Percentiles rank a stretch among this genome's conserved stretches.
Evolutionary conservation across 1,140 invertebrate genomes (phyloP).

Genomic region (Hycleus cichorii): DNA sequence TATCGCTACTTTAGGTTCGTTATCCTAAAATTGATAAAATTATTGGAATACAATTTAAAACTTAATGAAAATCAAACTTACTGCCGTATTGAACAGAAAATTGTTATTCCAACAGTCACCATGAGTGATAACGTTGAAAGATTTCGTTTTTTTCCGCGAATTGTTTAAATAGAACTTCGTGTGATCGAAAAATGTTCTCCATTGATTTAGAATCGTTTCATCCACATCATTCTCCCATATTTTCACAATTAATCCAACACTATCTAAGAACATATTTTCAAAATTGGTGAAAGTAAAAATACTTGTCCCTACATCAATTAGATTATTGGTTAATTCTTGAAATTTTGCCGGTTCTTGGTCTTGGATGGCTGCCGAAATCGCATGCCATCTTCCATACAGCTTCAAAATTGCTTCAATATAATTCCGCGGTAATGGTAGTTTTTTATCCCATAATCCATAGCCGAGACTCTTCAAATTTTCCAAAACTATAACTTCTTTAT

Average conservation of each 20-base stretch:
- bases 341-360: slow-evolving; percentile 34
- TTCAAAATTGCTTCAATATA: slow-evolving; percentile 35
- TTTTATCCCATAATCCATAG: background rate
- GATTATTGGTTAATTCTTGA: slow-evolving; percentile 4
- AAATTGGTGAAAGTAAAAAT: no score
- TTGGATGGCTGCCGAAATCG: slow-evolving; percentile 44
- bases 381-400: slow-evolving; percentile 47
- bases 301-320: slow-evolving; percentile 15
- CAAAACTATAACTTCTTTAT: background rate
- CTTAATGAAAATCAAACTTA: slow-evolving; percentile 8
- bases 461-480: background rate
- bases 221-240: slow-evolving; percentile 4
- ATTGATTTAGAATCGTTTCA: slow-evolving; percentile 9
- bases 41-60: background rate
- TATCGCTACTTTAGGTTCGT: slow-evolving; percentile 9
- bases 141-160: background rate
- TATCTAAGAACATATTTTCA: no score
- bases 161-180: background rate
- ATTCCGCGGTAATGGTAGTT: background rate
- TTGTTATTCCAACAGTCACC: slow-evolving; percentile 30
- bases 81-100: slow-evolving; percentile 25
- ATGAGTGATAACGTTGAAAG: slow-evolving; percentile 16
- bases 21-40: background rate
- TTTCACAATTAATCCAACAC: no score
- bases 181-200: background rate